Conservation (phyloP, 1,140 invertebrate species). For the Campoletis sonorensis region DNA sequence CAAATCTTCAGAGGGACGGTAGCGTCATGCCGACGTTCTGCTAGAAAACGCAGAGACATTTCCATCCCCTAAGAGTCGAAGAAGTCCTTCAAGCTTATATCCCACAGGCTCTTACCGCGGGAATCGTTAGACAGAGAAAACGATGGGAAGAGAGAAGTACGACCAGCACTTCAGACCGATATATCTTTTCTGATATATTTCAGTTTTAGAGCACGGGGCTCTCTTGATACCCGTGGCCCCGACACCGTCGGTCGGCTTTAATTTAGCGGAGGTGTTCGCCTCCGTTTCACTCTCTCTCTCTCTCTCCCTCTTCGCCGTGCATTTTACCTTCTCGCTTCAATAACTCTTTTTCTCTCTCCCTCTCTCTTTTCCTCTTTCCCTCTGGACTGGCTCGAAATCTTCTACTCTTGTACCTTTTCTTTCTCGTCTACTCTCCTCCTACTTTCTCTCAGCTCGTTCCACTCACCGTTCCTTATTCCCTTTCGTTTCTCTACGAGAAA, state of each 20-base stretch:
- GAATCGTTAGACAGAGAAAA: conserved; percentile 44
- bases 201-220: conserved; percentile 57
- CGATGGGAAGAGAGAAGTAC: too few species aligned
- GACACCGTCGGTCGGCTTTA: conserved; percentile 59
- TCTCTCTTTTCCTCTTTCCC: neutral
- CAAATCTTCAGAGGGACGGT: conserved; percentile 50
- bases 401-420: neutral
- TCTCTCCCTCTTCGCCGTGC: conserved; percentile 40
- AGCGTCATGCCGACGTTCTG: conserved; percentile 20
- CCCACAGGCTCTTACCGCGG: conserved; percentile 34
- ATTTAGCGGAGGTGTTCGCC: conserved; percentile 59
- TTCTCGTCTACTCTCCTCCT: neutral
- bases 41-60: neutral
- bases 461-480: neutral
- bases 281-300: conserved; percentile 36
- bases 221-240: conserved; percentile 42
- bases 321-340: conserved; percentile 43
- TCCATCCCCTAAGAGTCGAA: conserved; percentile 6
- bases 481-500: conserved; percentile 39
- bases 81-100: conserved; percentile 27
- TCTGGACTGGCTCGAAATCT: neutral
- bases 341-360: conserved; percentile 2
- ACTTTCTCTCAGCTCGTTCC: neutral
- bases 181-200: conserved; percentile 66
- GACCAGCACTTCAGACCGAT: conserved; percentile 53